phyloP scores from a whole-genome alignment of 2,888 invertebrate species.

The Lepidochrysops patricia region DNA sequence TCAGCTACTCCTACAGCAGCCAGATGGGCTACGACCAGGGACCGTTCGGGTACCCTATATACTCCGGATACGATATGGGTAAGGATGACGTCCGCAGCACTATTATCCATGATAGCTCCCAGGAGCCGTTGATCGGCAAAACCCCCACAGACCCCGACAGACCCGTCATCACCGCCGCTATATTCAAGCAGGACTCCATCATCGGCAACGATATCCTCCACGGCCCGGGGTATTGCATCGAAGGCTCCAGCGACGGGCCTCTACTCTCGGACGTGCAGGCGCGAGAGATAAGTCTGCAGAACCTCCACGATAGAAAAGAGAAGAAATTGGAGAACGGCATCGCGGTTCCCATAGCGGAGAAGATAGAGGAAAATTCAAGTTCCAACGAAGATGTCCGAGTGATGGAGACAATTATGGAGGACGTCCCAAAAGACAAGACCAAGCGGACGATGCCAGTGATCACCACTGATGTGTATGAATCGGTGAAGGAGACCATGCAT shows the following conservation, averaged over 20 bases:
- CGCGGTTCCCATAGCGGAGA: conserved; percentile 46
- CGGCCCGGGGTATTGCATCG: conserved; percentile 64
- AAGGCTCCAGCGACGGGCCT: conserved; percentile 69
- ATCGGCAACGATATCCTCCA: conserved; percentile 59
- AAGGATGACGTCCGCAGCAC: conserved; percentile 48
- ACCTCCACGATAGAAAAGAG: conserved; percentile 53
- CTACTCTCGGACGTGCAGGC: conserved; percentile 67
- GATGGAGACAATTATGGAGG: conserved; percentile 56
- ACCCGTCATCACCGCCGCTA: conserved; percentile 81
- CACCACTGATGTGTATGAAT: conserved; percentile 69
- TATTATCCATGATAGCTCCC: conserved; percentile 56
- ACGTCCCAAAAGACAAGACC: conserved; percentile 55
- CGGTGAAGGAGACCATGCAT: conserved; percentile 71
- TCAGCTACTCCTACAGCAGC: conserved; percentile 85
- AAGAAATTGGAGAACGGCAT: conserved; percentile 59
- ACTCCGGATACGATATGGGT: conserved; percentile 72
- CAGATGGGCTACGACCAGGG: conserved; percentile 85
- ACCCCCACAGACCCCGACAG: conserved; percentile 71
- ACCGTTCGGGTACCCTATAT: conserved; percentile 79
- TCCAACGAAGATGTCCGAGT: conserved; percentile 49
- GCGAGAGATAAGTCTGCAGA: conserved; percentile 58
- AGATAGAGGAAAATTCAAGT: conserved; percentile 63
- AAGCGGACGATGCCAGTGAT: conserved; percentile 62
- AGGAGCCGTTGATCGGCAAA: conserved; percentile 65
- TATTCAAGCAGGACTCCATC: conserved; percentile 78